Percentiles rank a stretch among this genome's conserved stretches.
phyloP scores from a whole-genome alignment of 2,113 vertebrate species.

The Engystomops pustulosus region DNA sequence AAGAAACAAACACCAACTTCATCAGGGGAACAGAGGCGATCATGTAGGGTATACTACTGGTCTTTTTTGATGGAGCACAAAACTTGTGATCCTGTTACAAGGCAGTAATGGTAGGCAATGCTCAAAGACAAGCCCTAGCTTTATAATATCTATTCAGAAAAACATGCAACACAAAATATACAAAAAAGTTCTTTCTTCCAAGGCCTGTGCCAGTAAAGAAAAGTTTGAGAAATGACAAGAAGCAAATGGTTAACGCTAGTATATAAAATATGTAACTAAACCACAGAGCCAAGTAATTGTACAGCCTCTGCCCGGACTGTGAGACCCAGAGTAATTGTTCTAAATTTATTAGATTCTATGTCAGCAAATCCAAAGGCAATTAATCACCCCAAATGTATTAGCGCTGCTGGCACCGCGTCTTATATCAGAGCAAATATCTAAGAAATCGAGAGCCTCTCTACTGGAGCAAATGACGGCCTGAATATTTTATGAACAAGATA shows the following conservation, averaged over 20 bases:
- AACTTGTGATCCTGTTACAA: too few species aligned
- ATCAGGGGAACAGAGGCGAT: too few species aligned
- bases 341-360: constrained; percentile 51
- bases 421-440: constrained; percentile 7
- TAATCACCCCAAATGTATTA: constrained; percentile 38
- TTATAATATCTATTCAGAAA: too few species aligned
- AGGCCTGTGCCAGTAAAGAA: too few species aligned
- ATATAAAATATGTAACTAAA: neutral
- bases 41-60: too few species aligned
- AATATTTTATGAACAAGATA: constrained; percentile 5
- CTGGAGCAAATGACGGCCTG: neutral
- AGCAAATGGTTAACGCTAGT: neutral
- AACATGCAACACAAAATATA: too few species aligned
- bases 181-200: too few species aligned
- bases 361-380: constrained; percentile 49
- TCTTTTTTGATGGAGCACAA: too few species aligned
- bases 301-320: neutral
- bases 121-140: too few species aligned
- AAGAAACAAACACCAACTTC: too few species aligned
- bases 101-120: too few species aligned
- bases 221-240: neutral
- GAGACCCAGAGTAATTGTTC: constrained; percentile 20
- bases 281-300: neutral
- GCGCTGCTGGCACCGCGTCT: constrained; percentile 15
- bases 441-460: neutral